These are phyloP conservation scores for Triplophysa bombifrons DNA, from an alignment of 2,797 vertebrate genomes.

Conservation along the genomic window DNA sequence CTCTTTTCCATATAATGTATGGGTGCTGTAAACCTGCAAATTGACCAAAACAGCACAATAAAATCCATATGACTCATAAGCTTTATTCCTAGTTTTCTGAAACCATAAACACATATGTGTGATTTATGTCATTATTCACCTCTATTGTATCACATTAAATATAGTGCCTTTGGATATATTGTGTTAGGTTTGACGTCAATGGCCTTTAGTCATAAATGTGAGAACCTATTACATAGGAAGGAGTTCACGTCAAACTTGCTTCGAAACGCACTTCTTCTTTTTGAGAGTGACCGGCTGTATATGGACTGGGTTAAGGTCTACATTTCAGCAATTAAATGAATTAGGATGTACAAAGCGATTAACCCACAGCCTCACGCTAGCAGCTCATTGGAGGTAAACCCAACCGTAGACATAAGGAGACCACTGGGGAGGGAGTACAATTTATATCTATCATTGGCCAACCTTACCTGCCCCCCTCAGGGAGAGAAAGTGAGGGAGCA, in stretches of 20 bases:
- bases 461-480: background rate
- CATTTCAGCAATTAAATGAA: background rate
- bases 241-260: background rate
- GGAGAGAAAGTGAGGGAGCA: slow-evolving; percentile 5
- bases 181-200: background rate
- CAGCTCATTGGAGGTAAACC: slow-evolving; percentile 12
- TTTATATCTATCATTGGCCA: slow-evolving; percentile 34
- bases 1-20: background rate
- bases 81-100: background rate
- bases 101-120: background rate
- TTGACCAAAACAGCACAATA: background rate
- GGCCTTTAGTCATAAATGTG: background rate
- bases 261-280: background rate
- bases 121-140: background rate
- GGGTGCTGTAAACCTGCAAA: background rate
- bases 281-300: too few relatives aligned
- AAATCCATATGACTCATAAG: background rate
- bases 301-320: too few relatives aligned
- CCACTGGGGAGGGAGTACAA: slow-evolving; percentile 16
- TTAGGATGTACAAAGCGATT: slow-evolving; percentile 17
- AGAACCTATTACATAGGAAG: background rate
- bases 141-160: background rate
- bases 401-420: background rate
- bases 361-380: background rate
- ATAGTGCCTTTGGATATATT: background rate